Conservation (phyloP, 2,797 vertebrate species). For the Pygocentrus nattereri region DNA sequence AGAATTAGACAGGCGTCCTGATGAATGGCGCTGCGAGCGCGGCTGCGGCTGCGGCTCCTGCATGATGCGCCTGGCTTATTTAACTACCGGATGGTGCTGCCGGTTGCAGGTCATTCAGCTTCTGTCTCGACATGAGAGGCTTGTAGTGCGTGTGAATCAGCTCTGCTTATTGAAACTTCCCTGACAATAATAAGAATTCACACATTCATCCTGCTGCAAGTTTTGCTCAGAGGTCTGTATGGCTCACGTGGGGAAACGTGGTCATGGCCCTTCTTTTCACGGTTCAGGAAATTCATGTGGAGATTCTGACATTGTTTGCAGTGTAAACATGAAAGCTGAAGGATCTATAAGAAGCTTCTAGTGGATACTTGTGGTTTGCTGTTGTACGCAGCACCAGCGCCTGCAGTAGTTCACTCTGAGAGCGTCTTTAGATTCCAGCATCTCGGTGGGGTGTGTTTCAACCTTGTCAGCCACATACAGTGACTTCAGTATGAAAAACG, state of each 20-base stretch:
- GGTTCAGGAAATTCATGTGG: not conserved
- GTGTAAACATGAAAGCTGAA: conserved; percentile 10
- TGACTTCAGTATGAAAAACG: no score
- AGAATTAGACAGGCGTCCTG: conserved; percentile 72
- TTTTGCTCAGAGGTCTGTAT: not conserved
- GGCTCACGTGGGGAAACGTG: not conserved
- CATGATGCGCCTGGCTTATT: not conserved
- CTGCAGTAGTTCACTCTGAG: no score
- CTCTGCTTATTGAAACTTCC: conserved; percentile 15
- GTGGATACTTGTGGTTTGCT: conserved; percentile 51
- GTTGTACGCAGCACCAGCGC: no score
- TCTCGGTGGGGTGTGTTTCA: no score
- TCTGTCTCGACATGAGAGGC: conserved; percentile 1
- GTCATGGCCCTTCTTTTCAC: not conserved
- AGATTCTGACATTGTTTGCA: not conserved
- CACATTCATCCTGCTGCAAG: not conserved
- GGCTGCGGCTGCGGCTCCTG: conserved; percentile 12
- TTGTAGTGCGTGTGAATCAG: conserved; percentile 10
- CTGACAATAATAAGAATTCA: not conserved
- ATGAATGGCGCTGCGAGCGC: conserved; percentile 7
- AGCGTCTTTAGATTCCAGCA: no score
- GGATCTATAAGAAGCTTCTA: conserved; percentile 51
- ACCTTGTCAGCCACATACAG: not conserved
- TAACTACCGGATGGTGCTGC: conserved; percentile 5
- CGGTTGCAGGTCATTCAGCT: not conserved